Conservation (phyloP, 2,113 vertebrate species). For the Recurvirostra avosetta region DNA sequence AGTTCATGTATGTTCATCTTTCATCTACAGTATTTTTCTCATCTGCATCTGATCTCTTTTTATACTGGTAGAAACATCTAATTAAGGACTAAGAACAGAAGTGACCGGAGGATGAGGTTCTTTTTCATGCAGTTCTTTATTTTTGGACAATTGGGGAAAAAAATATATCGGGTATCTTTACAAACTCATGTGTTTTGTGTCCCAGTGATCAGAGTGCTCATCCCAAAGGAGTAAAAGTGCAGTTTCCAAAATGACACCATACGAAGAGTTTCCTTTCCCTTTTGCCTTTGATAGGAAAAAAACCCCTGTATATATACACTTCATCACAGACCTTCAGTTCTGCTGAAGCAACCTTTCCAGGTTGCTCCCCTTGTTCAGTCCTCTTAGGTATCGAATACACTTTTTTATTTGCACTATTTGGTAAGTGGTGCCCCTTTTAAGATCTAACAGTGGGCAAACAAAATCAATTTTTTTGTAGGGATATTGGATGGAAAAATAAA, state of each 20-base stretch:
- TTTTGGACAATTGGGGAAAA: rapidly evolving
- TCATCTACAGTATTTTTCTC: background rate
- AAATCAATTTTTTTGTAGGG: background rate
- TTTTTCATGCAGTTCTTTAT: background rate
- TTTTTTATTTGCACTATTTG: background rate
- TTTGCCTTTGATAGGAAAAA: background rate
- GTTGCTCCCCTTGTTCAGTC: rapidly evolving
- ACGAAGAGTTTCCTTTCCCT: background rate
- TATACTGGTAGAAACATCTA: background rate
- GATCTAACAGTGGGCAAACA: background rate
- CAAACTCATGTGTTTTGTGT: background rate
- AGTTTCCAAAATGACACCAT: background rate
- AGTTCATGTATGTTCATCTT: background rate
- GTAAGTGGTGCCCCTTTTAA: background rate
- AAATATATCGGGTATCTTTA: rapidly evolving
- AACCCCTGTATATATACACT: background rate
- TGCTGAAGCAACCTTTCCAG: no score
- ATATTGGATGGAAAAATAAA: background rate
- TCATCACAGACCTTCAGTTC: background rate
- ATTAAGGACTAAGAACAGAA: background rate
- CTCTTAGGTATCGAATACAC: background rate
- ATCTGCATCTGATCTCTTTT: background rate
- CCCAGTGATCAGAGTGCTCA: no score
- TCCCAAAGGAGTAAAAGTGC: background rate
- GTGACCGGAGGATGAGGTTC: background rate